Evolutionary conservation across 2,113 vertebrate genomes (phyloP), one percentile per base, ranked within the genome.

Genomic region (Cynopterus brachyotis): DNA sequence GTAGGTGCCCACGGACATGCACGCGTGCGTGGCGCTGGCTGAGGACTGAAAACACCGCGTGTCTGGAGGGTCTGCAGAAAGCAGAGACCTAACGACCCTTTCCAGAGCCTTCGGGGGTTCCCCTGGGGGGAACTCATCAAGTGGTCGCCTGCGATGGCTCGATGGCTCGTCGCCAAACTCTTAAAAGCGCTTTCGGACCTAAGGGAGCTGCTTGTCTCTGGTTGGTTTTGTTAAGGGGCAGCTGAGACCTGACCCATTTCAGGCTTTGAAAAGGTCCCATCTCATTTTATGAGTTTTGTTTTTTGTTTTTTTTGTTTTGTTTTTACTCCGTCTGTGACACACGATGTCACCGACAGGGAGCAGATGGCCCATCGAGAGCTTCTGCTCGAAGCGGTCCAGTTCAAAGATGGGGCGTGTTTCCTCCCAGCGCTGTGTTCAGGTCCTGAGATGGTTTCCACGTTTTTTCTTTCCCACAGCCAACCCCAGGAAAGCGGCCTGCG

Each of bases 391-490:
- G 94, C 0, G 0, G 94, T 97, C 97, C 97, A 96, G 47, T 95
- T 76, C 90, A 94, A 98, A 81, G 83, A 96, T 96, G 95, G 97
- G 89, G 79, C 5, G 30, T 60, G 19, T 80, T 85, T 89, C 75
- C 92, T 85, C 91, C 75, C 92, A 64, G 37, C 92, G 59, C 32
- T 94, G 45, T 97, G 95, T 97, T 95, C 96, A 94, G 85, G 85
- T 97, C 90, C 84, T 94, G 91, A 94, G 94, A 80, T 97, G 95
- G 98, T 99, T 98, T 97, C 94, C 91, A 95, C 79, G 5, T 91
- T 96, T 96, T 98, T 98, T 95, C 97, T 96, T 98, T 96, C 98
- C 98, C 98, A 98, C 96, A 98, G 98, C 97, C 96, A 98, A 96
- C 2, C 2, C 94, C 96, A 97, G 96, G 96, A 95, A 98, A 98